A percentile compares a stretch with the other conserved stretches of the same genome.
These are phyloP conservation scores for Emydoidea blandingii DNA, from an alignment of 2,797 vertebrate species.

Conservation along the genomic window DNA sequence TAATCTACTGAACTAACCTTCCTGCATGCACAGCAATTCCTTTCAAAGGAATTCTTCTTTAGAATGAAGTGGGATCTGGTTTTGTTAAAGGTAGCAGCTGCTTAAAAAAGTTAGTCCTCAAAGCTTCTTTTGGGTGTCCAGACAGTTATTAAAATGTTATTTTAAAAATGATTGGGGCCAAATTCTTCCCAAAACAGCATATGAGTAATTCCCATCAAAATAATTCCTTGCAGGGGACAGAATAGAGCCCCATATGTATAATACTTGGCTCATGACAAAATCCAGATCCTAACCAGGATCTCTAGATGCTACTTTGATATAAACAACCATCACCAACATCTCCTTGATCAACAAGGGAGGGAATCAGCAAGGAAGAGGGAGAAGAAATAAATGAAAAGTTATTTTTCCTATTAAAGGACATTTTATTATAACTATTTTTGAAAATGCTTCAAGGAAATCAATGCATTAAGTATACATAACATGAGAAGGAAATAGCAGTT, in stretches of 20 bases:
- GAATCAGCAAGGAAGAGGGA: slow-evolving; percentile 8
- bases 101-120: background rate
- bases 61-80: background rate
- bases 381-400: slow-evolving; percentile 11
- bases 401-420: background rate
- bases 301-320: background rate
- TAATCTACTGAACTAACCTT: background rate
- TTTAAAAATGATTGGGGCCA: background rate
- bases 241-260: background rate
- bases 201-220: background rate
- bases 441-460: slow-evolving; percentile 48
- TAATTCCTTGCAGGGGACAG: background rate
- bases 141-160: background rate
- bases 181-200: background rate
- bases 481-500: slow-evolving; percentile 4
- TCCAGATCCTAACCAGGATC: background rate
- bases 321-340: background rate
- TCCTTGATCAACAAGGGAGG: background rate
- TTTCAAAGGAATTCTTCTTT: slow-evolving; percentile 13
- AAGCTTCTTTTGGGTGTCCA: slow-evolving; percentile 1
- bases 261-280: background rate
- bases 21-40: background rate
- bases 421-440: slow-evolving; percentile 49
- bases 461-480: slow-evolving; percentile 42
- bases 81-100: background rate